These are phyloP conservation scores for Eremobia ochroleuca DNA, from an alignment of 2,888 invertebrate species.

Conservation along the genomic window DNA sequence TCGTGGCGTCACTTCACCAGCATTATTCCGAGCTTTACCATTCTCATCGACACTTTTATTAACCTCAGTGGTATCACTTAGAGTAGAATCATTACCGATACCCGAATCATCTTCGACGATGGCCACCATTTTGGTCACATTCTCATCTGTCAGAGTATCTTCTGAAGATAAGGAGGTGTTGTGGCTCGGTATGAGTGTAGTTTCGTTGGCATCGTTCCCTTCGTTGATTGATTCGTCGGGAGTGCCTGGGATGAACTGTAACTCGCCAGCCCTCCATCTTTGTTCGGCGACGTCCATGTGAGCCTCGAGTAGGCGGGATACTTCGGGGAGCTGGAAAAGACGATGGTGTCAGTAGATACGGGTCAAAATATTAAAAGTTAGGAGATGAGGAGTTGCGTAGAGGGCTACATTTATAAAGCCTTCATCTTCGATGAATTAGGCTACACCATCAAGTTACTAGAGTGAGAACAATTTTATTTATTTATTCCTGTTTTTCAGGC, in stretches of 20 bases:
- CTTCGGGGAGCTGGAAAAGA: conserved; percentile 82
- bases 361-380: neutral
- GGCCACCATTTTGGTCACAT: conserved; percentile 56
- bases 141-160: conserved; percentile 82
- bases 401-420: too few species aligned
- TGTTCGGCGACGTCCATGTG: conserved; percentile 84
- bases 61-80: conserved; percentile 56
- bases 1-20: conserved; percentile 23
- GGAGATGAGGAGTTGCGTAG: neutral
- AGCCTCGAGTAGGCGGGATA: conserved; percentile 83
- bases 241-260: conserved; percentile 70
- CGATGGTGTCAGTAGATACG: neutral
- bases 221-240: conserved; percentile 73
- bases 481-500: too few species aligned
- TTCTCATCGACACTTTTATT: conserved; percentile 38
- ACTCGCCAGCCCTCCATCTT: conserved; percentile 79
- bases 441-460: too few species aligned
- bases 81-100: conserved; percentile 67
- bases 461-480: too few species aligned
- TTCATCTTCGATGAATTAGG: too few species aligned
- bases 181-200: conserved; percentile 78
- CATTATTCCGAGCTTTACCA: conserved; percentile 4
- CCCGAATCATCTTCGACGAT: conserved; percentile 70
- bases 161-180: conserved; percentile 79
- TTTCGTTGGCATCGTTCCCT: conserved; percentile 77